Evolutionary conservation across 2,888 invertebrate species (phyloP).

Genomic region (Ecliptopera silaceata): DNA sequence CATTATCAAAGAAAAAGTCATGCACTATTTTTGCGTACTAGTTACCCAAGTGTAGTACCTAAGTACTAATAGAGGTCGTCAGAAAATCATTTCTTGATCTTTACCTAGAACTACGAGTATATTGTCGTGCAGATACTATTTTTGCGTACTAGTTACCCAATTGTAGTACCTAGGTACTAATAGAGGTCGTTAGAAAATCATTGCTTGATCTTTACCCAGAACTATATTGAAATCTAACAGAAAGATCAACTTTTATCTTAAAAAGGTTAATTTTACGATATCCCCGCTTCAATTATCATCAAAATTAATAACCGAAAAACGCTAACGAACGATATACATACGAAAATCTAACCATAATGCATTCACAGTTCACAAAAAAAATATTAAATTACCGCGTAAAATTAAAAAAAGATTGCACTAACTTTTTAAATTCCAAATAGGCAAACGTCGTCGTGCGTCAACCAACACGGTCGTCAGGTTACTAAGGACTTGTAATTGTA

Average conservation of each 20-base stretch:
- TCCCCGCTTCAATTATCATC: neutral
- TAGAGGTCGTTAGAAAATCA: conserved; percentile 23
- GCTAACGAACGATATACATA: no score
- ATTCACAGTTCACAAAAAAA: no score
- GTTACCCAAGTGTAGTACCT: neutral
- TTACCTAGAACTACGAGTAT: no score
- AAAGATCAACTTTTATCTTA: conserved; percentile 4
- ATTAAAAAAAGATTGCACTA: conserved; percentile 31
- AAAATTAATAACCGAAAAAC: no score
- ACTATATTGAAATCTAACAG: conserved; percentile 2
- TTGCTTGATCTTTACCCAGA: no score
- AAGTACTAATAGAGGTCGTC: conserved; percentile 23
- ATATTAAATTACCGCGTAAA: conserved; percentile 9
- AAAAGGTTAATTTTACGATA: neutral
- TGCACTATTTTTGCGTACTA: conserved; percentile 5
- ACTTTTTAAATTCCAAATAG: conserved; percentile 34
- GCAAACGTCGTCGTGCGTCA: conserved; percentile 39
- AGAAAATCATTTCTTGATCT: conserved; percentile 8
- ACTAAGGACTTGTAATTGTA: no score
- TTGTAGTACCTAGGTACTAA: neutral
- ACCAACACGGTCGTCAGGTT: conserved; percentile 46
- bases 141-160: neutral
- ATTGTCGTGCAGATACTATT: conserved; percentile 3
- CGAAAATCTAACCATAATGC: no score
- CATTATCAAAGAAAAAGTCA: neutral